phyloP scores from a whole-genome alignment of 2,113 vertebrate genomes.

The Rissa tridactyla region DNA sequence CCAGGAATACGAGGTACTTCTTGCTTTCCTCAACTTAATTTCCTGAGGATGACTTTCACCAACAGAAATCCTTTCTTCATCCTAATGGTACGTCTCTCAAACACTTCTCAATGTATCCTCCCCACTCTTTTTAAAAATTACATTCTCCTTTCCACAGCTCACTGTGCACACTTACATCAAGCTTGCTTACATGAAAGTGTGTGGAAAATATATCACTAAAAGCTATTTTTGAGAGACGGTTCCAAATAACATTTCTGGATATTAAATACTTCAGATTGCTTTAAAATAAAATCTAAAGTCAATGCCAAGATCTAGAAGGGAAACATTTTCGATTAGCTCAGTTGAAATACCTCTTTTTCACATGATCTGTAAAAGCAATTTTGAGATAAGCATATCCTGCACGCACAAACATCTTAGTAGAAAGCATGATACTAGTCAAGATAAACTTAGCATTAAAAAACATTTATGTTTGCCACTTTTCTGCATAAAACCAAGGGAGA shows the following conservation, averaged over 20 bases:
- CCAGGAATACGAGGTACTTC: background rate
- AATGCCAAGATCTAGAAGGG: slow-evolving; percentile 1
- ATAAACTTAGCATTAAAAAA: slow-evolving; percentile 29
- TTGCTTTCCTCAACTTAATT: background rate
- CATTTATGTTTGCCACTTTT: slow-evolving; percentile 1
- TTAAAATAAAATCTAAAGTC: background rate
- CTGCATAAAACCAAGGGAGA: background rate
- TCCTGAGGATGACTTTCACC: background rate
- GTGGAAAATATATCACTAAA: background rate
- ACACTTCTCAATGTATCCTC: background rate
- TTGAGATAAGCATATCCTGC: slow-evolving; percentile 38
- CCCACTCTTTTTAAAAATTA: rapidly evolving
- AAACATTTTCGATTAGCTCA: background rate
- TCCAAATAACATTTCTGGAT: background rate
- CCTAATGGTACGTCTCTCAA: background rate
- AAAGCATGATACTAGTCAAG: background rate
- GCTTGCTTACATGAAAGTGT: background rate
- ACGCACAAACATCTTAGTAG: background rate
- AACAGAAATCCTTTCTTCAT: background rate
- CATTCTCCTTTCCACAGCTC: background rate
- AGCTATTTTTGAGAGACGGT: background rate
- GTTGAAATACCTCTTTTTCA: slow-evolving; percentile 13
- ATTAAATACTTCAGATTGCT: background rate
- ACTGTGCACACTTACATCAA: background rate
- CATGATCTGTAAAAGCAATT: slow-evolving; percentile 34